phyloP scores from a whole-genome alignment of 2,113 vertebrate genomes.

The Semnopithecus entellus region DNA sequence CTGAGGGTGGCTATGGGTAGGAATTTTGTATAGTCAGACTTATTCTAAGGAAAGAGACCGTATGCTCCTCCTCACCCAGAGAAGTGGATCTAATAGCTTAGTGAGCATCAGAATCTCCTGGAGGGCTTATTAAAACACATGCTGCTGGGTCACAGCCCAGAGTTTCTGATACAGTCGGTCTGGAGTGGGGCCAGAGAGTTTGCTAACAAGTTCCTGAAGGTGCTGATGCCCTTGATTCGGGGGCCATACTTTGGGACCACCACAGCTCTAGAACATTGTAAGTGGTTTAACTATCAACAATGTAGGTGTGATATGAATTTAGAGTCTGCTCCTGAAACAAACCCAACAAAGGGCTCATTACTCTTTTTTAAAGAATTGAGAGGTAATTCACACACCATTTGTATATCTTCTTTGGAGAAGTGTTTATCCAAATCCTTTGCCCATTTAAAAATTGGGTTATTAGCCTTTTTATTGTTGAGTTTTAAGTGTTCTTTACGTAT shows the following conservation, averaged over 20 bases:
- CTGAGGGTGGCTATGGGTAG: not conserved
- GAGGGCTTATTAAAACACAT: not conserved
- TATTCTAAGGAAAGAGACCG: not conserved
- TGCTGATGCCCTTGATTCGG: not conserved
- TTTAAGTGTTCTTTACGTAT: not conserved
- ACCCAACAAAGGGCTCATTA: not conserved
- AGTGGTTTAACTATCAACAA: not conserved
- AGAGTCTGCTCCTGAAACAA: slow-evolving; percentile 1
- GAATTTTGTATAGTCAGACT: not conserved
- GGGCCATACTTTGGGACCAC: not conserved
- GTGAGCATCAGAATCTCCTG: not conserved
- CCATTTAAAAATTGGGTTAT: not conserved
- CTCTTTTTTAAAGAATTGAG: not conserved
- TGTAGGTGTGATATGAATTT: not conserved
- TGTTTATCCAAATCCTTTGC: not conserved
- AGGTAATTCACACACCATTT: not conserved
- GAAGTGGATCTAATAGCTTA: not conserved
- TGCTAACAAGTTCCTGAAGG: not conserved
- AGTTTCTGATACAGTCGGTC: not conserved
- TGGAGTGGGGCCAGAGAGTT: not conserved
- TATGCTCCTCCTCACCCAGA: not conserved
- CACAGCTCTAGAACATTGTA: not conserved
- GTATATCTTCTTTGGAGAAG: slow-evolving; percentile 17
- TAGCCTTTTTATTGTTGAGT: not conserved
- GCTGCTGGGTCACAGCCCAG: not conserved